Percentiles rank a stretch among this genome's conserved stretches.
phyloP scores from a whole-genome alignment of 1,140 invertebrate genomes.

The Sitophilus oryzae region DNA sequence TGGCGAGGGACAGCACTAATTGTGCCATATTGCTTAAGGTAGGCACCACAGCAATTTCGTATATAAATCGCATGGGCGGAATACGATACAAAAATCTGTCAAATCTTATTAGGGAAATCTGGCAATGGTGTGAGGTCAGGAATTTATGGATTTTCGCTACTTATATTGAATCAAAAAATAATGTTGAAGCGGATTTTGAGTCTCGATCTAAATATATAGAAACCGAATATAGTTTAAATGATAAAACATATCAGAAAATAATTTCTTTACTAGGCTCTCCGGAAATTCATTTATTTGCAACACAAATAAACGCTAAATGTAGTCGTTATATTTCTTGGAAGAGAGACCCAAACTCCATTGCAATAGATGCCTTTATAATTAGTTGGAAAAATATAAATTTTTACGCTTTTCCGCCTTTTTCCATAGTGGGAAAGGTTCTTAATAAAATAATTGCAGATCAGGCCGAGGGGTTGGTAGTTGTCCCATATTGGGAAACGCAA shows the following conservation, averaged over 20 bases:
- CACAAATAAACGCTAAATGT: not conserved
- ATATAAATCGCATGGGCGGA: constrained; percentile 33
- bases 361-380: not conserved
- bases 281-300: too few relatives aligned
- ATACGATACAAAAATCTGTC: not conserved
- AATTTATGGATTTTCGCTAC: constrained; percentile 26
- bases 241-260: too few relatives aligned
- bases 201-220: too few relatives aligned
- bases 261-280: too few relatives aligned
- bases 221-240: too few relatives aligned
- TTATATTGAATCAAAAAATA: not conserved
- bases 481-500: not conserved
- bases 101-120: not conserved
- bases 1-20: constrained; percentile 20
- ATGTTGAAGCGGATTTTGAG: not conserved
- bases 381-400: not conserved
- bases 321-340: not conserved
- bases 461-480: not conserved
- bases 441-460: not conserved
- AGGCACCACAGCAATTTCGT: constrained; percentile 44
- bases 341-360: not conserved
- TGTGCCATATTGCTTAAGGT: constrained; percentile 18
- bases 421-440: not conserved
- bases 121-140: not conserved
- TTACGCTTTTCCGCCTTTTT: not conserved